phyloP scores from a whole-genome alignment of 1,140 invertebrate species.

The Diachasmimorpha longicaudata region DNA sequence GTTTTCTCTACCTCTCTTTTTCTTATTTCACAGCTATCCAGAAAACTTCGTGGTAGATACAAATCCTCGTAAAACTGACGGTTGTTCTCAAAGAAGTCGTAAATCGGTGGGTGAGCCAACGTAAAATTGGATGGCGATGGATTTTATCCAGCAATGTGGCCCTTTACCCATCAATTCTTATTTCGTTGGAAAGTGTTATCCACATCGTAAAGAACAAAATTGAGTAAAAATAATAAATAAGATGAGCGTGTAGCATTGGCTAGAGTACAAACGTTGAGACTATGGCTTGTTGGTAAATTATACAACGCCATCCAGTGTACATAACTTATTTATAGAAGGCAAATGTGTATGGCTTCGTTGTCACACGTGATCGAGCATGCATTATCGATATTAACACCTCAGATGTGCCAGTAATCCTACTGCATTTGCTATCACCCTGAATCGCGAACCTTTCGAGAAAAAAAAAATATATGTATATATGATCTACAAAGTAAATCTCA shows the following conservation, averaged over 20 bases:
- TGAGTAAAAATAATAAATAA: neutral
- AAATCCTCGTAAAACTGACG: slow-evolving; percentile 6
- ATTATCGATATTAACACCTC: slow-evolving; percentile 29
- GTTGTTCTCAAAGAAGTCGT: slow-evolving; percentile 6
- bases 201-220: neutral
- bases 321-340: slow-evolving; percentile 4
- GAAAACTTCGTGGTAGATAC: neutral
- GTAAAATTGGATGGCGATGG: slow-evolving; percentile 6
- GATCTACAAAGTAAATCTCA: neutral
- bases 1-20: neutral
- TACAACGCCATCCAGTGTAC: neutral
- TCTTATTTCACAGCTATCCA: neutral
- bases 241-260: neutral
- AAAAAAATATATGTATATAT: neutral
- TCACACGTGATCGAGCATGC: slow-evolving; percentile 23
- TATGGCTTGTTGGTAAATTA: neutral
- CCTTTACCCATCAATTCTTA: slow-evolving; percentile 1
- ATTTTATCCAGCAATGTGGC: neutral
- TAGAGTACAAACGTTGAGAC: neutral
- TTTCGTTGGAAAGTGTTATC: neutral
- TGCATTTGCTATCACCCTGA: neutral
- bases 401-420: neutral
- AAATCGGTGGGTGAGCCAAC: neutral
- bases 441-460: too few relatives aligned
- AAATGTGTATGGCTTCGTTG: slow-evolving; percentile 1